These are phyloP conservation scores for Schizotus pectinicornis DNA, from an alignment of 2,888 invertebrate genomes.

Conservation along the genomic window DNA sequence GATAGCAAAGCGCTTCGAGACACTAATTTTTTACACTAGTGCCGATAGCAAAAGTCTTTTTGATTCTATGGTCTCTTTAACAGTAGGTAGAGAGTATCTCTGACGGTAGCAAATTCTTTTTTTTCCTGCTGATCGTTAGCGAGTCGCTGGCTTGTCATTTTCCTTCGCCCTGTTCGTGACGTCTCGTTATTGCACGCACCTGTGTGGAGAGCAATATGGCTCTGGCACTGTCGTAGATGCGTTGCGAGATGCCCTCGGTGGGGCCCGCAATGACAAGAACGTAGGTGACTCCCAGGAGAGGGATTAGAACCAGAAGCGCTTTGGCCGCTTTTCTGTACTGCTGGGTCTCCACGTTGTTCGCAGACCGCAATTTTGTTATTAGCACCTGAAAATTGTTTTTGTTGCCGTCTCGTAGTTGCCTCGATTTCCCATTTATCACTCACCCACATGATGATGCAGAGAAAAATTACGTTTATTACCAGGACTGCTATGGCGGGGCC, in stretches of 20 bases:
- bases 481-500: conserved; percentile 81
- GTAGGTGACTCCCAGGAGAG: conserved; percentile 88
- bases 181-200: conserved; percentile 64
- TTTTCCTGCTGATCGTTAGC: too few species aligned
- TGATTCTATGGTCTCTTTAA: too few species aligned
- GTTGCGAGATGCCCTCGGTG: conserved; percentile 73
- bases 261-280: conserved; percentile 82
- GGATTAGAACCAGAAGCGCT: conserved; percentile 86
- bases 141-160: neutral
- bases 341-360: conserved; percentile 84
- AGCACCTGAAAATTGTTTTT: conserved; percentile 70
- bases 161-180: too few species aligned
- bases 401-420: neutral
- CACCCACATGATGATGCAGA: conserved; percentile 83
- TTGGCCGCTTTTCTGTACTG: conserved; percentile 89
- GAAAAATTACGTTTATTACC: conserved; percentile 78
- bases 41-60: too few species aligned
- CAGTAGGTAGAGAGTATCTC: too few species aligned
- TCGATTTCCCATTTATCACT: conserved; percentile 21
- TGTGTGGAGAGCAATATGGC: conserved; percentile 87
- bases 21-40: too few species aligned
- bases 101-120: too few species aligned
- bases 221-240: conserved; percentile 76
- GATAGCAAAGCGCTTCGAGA: too few species aligned
- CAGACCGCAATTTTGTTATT: conserved; percentile 88